These are phyloP conservation scores for Rallus crepitans DNA, from an alignment of 2,797 vertebrate genomes.

Conservation along the genomic window DNA sequence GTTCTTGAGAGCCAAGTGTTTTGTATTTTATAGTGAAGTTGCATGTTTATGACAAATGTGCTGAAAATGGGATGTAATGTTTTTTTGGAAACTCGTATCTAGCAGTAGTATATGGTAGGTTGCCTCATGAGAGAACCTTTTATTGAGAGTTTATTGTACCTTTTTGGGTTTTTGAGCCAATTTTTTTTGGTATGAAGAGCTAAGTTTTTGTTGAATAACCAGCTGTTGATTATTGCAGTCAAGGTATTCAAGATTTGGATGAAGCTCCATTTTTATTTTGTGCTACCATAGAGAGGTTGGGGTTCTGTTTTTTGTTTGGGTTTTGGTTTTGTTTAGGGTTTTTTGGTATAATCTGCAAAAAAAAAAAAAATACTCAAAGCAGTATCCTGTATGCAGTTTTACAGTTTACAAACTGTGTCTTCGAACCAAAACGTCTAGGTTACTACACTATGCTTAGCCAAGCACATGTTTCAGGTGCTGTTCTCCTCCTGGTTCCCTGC, in stretches of 20 bases:
- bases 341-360: slow-evolving; percentile 10
- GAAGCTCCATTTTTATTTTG: slow-evolving; percentile 61
- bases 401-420: slow-evolving; percentile 71
- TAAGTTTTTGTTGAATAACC: slow-evolving; percentile 60
- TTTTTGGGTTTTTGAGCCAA: slow-evolving; percentile 60
- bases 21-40: slow-evolving; percentile 85
- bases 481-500: slow-evolving; percentile 47
- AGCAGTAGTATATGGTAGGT: slow-evolving; percentile 80
- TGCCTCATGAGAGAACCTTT: slow-evolving; percentile 77
- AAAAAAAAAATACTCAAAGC: slow-evolving; percentile 36
- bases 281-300: slow-evolving; percentile 45
- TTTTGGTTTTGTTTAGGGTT: neutral
- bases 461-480: slow-evolving; percentile 72
- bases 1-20: slow-evolving; percentile 84
- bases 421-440: slow-evolving; percentile 76
- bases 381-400: slow-evolving; percentile 73
- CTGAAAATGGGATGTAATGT: slow-evolving; percentile 82
- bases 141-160: slow-evolving; percentile 81
- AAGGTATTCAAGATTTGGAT: slow-evolving; percentile 52
- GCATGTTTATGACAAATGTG: slow-evolving; percentile 84
- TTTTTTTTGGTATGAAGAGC: slow-evolving; percentile 62
- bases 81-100: slow-evolving; percentile 81
- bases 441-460: slow-evolving; percentile 43
- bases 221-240: slow-evolving; percentile 47
- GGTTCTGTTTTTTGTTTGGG: neutral